These are phyloP conservation scores for Trichacis sp. DNA, from an alignment of 2,888 invertebrate species.

Conservation along the genomic window DNA sequence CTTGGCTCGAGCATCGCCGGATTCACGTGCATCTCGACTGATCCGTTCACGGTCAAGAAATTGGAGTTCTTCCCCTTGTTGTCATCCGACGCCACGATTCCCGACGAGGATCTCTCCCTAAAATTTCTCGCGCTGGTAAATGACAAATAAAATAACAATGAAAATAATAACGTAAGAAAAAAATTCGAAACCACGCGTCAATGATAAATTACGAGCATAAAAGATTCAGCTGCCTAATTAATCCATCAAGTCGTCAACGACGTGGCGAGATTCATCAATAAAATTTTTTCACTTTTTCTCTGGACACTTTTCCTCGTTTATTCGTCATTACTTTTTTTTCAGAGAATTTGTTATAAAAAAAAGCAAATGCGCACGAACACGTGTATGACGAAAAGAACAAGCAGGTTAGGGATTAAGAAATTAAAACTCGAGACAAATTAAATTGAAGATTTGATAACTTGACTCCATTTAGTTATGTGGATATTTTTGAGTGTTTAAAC, in stretches of 20 bases:
- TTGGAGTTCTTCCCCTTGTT: conserved; percentile 61
- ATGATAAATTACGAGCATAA: no score
- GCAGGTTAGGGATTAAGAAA: no score
- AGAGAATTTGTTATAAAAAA: not conserved
- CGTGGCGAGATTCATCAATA: not conserved
- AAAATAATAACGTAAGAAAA: no score
- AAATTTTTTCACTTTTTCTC: not conserved
- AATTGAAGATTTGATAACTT: no score
- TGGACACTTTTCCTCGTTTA: not conserved
- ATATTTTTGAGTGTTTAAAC: no score
- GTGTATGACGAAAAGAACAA: no score
- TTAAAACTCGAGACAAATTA: no score
- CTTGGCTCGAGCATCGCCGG: conserved; percentile 40
- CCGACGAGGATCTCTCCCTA: conserved; percentile 61
- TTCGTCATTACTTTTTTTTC: not conserved
- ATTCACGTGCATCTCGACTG: conserved; percentile 8
- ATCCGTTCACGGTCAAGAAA: conserved; percentile 42
- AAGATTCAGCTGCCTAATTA: not conserved
- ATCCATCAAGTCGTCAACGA: not conserved
- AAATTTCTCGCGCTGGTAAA: conserved; percentile 66
- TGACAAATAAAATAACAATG: not conserved
- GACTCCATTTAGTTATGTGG: no score
- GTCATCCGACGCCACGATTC: conserved; percentile 58
- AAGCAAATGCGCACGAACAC: no score
- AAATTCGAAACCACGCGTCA: no score